Conservation (phyloP, 2,888 invertebrate species). For the Leptopterna dolabrata region DNA sequence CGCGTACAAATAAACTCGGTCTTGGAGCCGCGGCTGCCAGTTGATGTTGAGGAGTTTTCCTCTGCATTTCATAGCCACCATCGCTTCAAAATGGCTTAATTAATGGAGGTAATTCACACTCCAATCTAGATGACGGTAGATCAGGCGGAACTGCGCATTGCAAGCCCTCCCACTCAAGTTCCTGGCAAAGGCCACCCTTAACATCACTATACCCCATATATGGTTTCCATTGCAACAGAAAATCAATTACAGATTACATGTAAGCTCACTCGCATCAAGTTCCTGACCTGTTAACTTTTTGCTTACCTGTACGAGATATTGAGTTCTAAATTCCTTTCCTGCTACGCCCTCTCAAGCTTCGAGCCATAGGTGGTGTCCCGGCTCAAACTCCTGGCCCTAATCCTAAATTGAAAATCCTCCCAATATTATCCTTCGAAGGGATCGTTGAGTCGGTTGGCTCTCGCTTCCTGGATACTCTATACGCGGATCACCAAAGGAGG, state of each 20-base stretch:
- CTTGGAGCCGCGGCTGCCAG: too few relatives aligned
- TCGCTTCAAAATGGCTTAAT: too few relatives aligned
- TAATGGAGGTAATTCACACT: too few relatives aligned
- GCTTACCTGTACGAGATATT: not conserved
- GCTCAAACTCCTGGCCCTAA: constrained; percentile 18
- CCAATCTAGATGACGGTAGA: too few relatives aligned
- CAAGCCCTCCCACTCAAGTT: too few relatives aligned
- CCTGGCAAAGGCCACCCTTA: too few relatives aligned
- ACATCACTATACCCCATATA: too few relatives aligned
- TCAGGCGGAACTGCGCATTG: too few relatives aligned
- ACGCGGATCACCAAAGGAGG: not conserved
- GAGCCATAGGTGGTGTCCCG: not conserved
- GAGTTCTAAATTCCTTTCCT: not conserved
- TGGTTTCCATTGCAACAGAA: not conserved
- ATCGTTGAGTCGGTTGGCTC: constrained; percentile 7
- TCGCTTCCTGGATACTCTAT: not conserved
- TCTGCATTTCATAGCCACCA: too few relatives aligned
- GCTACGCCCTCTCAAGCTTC: not conserved
- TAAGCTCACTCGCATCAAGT: not conserved
- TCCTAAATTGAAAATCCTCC: constrained; percentile 35
- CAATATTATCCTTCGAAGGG: constrained; percentile 19
- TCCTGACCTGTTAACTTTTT: not conserved
- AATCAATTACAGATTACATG: not conserved
- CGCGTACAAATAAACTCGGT: too few relatives aligned
- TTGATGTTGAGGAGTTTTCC: too few relatives aligned